Evolutionary conservation across 2,113 vertebrate genomes (phyloP).

Genomic region (Oostethus manadensis): DNA sequence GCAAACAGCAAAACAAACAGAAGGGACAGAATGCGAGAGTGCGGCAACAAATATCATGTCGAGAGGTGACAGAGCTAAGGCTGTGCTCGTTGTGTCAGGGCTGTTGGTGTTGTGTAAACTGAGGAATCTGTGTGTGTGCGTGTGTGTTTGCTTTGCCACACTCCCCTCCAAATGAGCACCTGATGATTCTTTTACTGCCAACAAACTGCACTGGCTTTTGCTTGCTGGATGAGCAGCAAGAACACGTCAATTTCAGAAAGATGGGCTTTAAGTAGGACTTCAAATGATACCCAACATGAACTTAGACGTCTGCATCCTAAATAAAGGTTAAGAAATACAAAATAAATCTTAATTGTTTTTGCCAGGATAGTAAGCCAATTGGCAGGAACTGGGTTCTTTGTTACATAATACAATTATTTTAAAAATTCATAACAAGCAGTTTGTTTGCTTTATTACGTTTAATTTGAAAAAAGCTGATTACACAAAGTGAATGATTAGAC

Average conservation of each 20-base stretch:
- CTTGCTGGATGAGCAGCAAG: constrained; percentile 28
- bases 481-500: too few relatives aligned
- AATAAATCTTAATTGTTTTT: too few relatives aligned
- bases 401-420: too few relatives aligned
- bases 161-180: constrained; percentile 51
- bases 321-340: too few relatives aligned
- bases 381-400: too few relatives aligned
- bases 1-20: constrained; percentile 58
- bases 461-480: too few relatives aligned
- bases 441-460: too few relatives aligned
- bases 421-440: too few relatives aligned
- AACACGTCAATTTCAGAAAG: not conserved
- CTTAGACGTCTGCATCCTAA: not conserved
- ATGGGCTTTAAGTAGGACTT: not conserved
- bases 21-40: constrained; percentile 55
- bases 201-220: constrained; percentile 33
- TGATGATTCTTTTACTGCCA: constrained; percentile 27
- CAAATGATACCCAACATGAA: not conserved
- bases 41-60: constrained; percentile 57
- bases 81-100: constrained; percentile 30
- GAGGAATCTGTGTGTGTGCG: constrained; percentile 24
- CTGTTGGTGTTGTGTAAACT: constrained; percentile 51
- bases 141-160: constrained; percentile 15
- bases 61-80: constrained; percentile 47
- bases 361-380: too few relatives aligned